A percentile compares a stretch with the other conserved stretches of the same genome.
These are phyloP conservation scores for Tipula confusa DNA, from an alignment of 2,888 invertebrate species.

Conservation along the genomic window DNA sequence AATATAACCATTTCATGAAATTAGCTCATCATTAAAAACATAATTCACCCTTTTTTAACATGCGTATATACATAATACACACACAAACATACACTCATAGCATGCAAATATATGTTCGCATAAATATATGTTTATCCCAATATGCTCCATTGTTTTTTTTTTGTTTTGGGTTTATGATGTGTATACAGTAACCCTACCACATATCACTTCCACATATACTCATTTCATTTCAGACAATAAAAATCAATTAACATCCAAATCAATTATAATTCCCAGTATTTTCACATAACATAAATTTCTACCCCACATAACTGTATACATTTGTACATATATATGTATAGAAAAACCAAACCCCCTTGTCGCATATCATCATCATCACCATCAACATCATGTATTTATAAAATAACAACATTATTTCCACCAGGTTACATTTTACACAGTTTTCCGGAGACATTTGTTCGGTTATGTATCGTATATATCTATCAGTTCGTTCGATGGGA, in stretches of 20 bases:
- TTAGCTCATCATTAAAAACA: neutral
- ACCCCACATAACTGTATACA: neutral
- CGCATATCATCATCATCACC: neutral
- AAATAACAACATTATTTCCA: conserved; percentile 20
- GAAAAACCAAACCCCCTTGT: neutral
- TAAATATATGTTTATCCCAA: conserved; percentile 20
- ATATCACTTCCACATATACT: neutral
- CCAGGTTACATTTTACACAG: conserved; percentile 21
- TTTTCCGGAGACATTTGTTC: neutral
- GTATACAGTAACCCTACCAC: neutral
- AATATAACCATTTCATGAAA: neutral
- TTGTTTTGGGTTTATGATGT: neutral
- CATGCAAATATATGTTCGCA: neutral
- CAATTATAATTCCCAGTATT: conserved; percentile 26
- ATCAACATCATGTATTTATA: neutral
- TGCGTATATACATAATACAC: no score
- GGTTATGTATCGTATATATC: neutral
- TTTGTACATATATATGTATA: neutral
- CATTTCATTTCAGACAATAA: conserved; percentile 20
- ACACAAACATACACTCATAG: neutral
- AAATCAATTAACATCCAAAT: conserved; percentile 29
- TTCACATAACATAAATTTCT: no score
- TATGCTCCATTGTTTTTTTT: conserved; percentile 25
- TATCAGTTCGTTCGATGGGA: neutral
- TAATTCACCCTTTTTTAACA: neutral